Evolutionary conservation across 2,888 invertebrate genomes (phyloP).

Genomic region (Unio delphinus): DNA sequence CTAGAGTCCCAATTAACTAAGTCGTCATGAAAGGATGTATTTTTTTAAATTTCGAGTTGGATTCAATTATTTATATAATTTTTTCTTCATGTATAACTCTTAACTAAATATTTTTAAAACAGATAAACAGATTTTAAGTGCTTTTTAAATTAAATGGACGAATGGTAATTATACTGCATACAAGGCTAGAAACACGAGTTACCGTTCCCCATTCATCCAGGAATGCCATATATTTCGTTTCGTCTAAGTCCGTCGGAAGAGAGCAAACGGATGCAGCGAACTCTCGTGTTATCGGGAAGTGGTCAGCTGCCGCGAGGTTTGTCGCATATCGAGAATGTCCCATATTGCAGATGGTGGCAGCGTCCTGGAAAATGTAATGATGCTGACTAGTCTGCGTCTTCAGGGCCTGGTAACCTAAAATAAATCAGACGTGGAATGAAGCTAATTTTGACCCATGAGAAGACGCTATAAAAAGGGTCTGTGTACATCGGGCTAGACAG

Average conservation of each 20-base stretch:
- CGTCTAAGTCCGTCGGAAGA: constrained; percentile 29
- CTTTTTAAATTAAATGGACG: too few relatives aligned
- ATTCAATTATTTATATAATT: too few relatives aligned
- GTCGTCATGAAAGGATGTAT: too few relatives aligned
- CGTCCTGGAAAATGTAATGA: constrained; percentile 37
- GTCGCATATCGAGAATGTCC: constrained; percentile 35
- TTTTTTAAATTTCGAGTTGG: too few relatives aligned
- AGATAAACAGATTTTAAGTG: too few relatives aligned
- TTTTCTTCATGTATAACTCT: too few relatives aligned
- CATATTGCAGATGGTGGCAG: constrained; percentile 26
- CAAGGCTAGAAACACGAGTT: constrained; percentile 7
- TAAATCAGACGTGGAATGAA: not conserved
- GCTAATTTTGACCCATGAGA: too few relatives aligned
- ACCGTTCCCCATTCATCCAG: constrained; percentile 47
- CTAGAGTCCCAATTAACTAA: too few relatives aligned
- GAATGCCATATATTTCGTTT: constrained; percentile 31
- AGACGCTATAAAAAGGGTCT: too few relatives aligned
- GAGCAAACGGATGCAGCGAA: constrained; percentile 34
- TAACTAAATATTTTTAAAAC: too few relatives aligned
- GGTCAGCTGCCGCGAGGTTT: constrained; percentile 25
- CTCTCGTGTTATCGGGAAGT: constrained; percentile 34
- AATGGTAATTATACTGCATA: too few relatives aligned
- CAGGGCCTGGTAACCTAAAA: constrained; percentile 29
- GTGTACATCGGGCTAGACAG: too few relatives aligned
- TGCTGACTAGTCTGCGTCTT: constrained; percentile 26